Base-by-base conservation (phyloP, 2,797 vertebrate genomes). In the Lepilemur ruficaudatus region DNA sequence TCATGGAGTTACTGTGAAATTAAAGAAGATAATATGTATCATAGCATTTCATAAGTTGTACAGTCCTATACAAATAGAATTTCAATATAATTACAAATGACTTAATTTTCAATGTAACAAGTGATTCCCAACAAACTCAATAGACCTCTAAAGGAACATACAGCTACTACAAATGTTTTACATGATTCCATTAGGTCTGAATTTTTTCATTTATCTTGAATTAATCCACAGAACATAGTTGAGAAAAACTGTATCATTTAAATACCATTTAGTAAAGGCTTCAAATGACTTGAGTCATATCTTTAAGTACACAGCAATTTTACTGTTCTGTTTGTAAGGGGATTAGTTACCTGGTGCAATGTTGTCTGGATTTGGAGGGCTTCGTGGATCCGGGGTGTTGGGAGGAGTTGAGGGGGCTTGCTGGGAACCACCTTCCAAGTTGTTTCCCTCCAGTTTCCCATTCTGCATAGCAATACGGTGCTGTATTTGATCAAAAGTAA, bases 341-440 rank as follows among this genome's bases (percentile, higher is more conserved):
- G 28, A 59, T 63, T 7, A 35, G 67, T 98, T 98, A 99, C 99
- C 99, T 96, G 99, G 99, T 48, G 99, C 99, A 3, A 99, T 99
- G 92, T 89, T 99, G 84, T 99, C 99, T 72, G 99, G 99, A 97
- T 99, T 98, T 12, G 99, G 98, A 82, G 97, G 98, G 63, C 97
- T 98, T 85, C 96, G 98, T 79, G 98, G 98, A 52, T 99, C 98
- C 0, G 98, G 98, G 14, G 98, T 98, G 70, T 99, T 98, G 35
- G 99, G 98, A 76, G 98, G 98, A 35, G 98, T 99, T 93, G 98
- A 97, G n/a, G 98, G 98, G 15, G 98, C 95, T 0, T 98, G 98
- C 96, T 99, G 98, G 48, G 98, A 97, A 41, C 98, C 97, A 22
- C 94, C 98, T 55, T 98, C 99, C 80, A 95, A 55, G 59, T 97